Evolutionary conservation across 1,140 invertebrate species (phyloP), one percentile per base, ranked within the genome.

Genomic region (Drosophila sp.): DNA sequence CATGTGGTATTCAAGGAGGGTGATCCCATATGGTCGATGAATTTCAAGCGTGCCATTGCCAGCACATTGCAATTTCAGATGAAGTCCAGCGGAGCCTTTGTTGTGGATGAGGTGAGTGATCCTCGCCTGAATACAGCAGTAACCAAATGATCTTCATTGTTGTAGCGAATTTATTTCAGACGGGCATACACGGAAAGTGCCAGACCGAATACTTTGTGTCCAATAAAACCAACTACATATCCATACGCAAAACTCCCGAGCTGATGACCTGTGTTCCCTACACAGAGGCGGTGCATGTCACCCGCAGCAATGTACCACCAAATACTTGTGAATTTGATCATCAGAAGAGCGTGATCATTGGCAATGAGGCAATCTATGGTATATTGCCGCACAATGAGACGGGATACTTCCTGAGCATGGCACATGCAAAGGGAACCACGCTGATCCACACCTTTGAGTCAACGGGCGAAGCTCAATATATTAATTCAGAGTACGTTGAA

Each of bases 11-110:
- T 92, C 54, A 92, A 92, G 61, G 93, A 93, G 70, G 73, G 79
- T 21, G 94, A 94, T 66, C 92, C 94, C 1, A 80, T 92, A n/a
- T 95, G 95, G 95, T 93, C 94, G 0, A 93, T 92, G n/a, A 95
- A 95, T 80, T 94, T 95, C 56, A 95, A 95, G 82, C 91, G 94
- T 36, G 94, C 94, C 4, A 93, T 95, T 18, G 94, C 94, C 8
- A 93, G 94, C 36, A 93, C 94, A 67, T 93, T 95, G 29, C 94
- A 95, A 80, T 83, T 92, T 36, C 79, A 90, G 56, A 91, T 91
- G 16, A 93, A 91, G 27, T 92, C 91, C 13, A 69, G 66, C 5
- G 93, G 93, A 0, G 93, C 93, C 0, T 93, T 93, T 72, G 92
- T 92, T 0, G 78, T 92, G n/a, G 91, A 91, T 70, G 93, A 94